Evolutionary conservation across 2,797 vertebrate genomes (phyloP).

Genomic region (Tapirus indicus): DNA sequence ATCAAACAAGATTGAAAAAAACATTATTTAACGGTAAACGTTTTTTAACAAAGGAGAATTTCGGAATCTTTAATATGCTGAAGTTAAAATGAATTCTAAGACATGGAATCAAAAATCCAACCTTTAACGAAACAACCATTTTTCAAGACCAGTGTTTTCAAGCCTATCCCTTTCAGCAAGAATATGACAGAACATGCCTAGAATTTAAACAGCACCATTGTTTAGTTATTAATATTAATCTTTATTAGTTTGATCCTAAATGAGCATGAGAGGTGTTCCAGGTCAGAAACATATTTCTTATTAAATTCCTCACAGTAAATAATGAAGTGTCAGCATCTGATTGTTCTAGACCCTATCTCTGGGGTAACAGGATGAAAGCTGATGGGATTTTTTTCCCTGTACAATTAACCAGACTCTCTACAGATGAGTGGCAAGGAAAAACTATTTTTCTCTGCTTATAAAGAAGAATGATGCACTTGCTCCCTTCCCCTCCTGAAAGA

Average conservation of each 20-base stretch:
- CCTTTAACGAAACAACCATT: neutral
- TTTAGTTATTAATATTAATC: neutral
- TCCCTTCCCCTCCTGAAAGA: neutral
- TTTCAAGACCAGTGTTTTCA: neutral
- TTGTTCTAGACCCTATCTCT: neutral
- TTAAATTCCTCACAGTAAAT: neutral
- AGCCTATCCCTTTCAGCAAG: neutral
- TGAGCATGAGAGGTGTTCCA: neutral
- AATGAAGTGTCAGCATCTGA: neutral
- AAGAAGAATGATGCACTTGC: neutral
- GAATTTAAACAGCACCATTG: neutral
- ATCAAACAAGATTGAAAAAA: neutral
- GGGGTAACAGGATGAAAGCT: neutral
- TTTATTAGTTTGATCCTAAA: slow-evolving; percentile 28
- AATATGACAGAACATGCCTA: neutral
- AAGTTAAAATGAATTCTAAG: neutral
- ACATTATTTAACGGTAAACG: neutral
- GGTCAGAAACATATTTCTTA: neutral
- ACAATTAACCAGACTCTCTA: neutral
- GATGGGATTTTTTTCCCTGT: neutral
- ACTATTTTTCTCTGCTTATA: neutral
- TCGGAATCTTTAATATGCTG: neutral
- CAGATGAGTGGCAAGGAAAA: neutral
- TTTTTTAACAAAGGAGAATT: neutral
- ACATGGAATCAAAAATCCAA: neutral